Percentiles rank a stretch among this genome's conserved stretches.
phyloP scores from a whole-genome alignment of 2,113 vertebrate genomes.

The Brachionichthys hirsutus region DNA sequence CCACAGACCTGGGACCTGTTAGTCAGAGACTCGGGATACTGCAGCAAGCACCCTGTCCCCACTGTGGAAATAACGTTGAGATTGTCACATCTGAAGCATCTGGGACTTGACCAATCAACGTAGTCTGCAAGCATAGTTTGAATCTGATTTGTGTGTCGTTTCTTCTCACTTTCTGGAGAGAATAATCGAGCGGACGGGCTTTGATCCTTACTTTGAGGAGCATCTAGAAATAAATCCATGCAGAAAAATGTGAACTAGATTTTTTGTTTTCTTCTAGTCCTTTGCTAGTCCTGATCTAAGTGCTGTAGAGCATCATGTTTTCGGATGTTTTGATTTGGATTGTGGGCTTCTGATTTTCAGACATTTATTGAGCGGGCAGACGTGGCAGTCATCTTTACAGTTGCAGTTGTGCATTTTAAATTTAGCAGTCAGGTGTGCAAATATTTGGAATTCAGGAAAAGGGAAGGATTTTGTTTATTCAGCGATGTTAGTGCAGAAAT shows the following conservation, averaged over 20 bases:
- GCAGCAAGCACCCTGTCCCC: slow-evolving; percentile 40
- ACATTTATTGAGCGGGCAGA: slow-evolving; percentile 11
- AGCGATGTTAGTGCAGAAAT: slow-evolving; percentile 19
- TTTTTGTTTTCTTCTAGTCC: no score
- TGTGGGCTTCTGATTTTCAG: slow-evolving; percentile 20
- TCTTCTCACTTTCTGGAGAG: slow-evolving; percentile 15
- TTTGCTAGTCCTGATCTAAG: slow-evolving; percentile 9
- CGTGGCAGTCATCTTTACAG: slow-evolving; percentile 9
- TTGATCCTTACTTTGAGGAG: slow-evolving; percentile 21
- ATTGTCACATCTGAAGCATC: slow-evolving; percentile 36
- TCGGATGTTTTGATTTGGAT: slow-evolving; percentile 39
- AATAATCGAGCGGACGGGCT: slow-evolving; percentile 18
- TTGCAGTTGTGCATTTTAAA: slow-evolving; percentile 7
- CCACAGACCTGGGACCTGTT: slow-evolving; percentile 45
- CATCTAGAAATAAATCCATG: slow-evolving; percentile 12
- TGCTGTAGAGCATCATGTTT: slow-evolving; percentile 25
- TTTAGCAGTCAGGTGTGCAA: neutral
- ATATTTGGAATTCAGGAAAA: neutral
- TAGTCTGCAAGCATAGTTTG: slow-evolving; percentile 15
- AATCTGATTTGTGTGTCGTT: slow-evolving; percentile 33
- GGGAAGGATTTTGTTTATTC: neutral
- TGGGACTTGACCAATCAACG: slow-evolving; percentile 24
- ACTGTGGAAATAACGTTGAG: slow-evolving; percentile 18
- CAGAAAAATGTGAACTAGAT: slow-evolving; percentile 13
- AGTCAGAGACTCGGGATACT: slow-evolving; percentile 65